phyloP scores from a whole-genome alignment of 2,797 vertebrate species.

The Enteromius treurensis region DNA sequence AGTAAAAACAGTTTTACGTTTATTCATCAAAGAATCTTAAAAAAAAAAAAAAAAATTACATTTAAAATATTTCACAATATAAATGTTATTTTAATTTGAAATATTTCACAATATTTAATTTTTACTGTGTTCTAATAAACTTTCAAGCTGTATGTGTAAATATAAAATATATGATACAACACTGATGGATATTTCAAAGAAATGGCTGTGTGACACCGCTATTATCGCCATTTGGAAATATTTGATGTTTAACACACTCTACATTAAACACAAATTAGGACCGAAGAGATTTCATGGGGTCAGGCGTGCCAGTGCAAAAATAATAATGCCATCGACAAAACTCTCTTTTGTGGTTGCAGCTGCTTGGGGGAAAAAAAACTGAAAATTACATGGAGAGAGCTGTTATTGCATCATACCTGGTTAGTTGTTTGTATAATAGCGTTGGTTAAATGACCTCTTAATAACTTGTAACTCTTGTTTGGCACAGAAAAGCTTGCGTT shows the following conservation, averaged over 20 bases:
- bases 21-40: too few relatives aligned
- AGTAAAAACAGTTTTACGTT: neutral
- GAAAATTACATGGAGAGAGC: neutral
- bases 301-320: neutral
- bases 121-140: too few relatives aligned
- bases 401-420: conserved; percentile 11
- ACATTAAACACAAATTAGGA: neutral
- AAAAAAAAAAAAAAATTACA: neutral
- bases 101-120: too few relatives aligned
- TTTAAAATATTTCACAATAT: neutral
- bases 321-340: neutral
- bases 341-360: neutral
- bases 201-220: neutral
- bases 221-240: neutral
- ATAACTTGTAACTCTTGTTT: neutral
- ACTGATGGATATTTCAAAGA: neutral
- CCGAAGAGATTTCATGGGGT: neutral
- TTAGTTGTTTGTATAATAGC: neutral
- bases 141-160: too few relatives aligned
- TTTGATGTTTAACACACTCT: neutral
- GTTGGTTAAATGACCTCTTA: neutral
- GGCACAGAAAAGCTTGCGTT: neutral
- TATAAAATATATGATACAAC: too few relatives aligned
- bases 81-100: neutral
- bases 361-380: neutral